phyloP scores from a whole-genome alignment of 2,797 vertebrate genomes.

The Pogoniulus pusillus region DNA sequence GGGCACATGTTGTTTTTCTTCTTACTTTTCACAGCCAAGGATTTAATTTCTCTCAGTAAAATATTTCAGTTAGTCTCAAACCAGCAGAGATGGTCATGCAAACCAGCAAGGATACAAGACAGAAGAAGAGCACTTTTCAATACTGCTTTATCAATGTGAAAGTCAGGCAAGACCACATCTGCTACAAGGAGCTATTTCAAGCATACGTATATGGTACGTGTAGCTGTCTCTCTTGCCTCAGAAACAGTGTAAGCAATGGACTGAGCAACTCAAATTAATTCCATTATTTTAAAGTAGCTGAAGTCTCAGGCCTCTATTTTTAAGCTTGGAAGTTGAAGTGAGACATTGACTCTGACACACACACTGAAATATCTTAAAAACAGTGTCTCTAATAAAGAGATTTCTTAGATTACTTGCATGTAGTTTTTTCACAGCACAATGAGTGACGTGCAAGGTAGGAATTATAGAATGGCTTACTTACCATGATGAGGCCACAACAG shows the following conservation, averaged over 20 bases:
- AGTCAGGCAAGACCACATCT: neutral
- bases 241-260: neutral
- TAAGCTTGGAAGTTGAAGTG: neutral
- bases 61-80: too few relatives aligned
- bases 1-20: too few relatives aligned
- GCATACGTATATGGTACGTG: rapidly evolving
- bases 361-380: neutral
- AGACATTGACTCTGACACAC: neutral
- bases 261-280: neutral
- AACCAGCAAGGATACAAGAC: neutral
- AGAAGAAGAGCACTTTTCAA: neutral
- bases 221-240: neutral
- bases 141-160: neutral
- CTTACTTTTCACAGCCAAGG: too few relatives aligned
- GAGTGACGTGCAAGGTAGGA: neutral
- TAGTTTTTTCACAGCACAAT: neutral
- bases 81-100: neutral
- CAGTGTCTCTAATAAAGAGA: neutral
- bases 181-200: neutral
- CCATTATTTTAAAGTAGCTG: neutral
- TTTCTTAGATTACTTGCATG: neutral
- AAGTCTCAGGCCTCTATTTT: neutral
- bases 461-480: neutral
- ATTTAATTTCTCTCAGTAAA: too few relatives aligned
- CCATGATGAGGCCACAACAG: neutral